phyloP scores from a whole-genome alignment of 2,888 invertebrate species.

The Octodonta nipae region DNA sequence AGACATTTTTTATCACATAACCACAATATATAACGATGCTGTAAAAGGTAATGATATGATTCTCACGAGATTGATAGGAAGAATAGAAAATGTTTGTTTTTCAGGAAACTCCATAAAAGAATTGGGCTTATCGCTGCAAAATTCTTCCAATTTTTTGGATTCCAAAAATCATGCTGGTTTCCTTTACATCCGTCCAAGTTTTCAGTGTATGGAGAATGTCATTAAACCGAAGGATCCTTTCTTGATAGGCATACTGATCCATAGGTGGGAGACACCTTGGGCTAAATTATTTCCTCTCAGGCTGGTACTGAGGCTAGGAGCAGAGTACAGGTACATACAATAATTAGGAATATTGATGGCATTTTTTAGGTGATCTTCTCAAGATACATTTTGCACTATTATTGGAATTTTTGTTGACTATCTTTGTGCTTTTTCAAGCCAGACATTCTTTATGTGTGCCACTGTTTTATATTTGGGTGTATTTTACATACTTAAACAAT shows the following conservation, averaged over 20 bases:
- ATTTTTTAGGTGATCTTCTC: not conserved
- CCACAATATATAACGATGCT: conserved; percentile 56
- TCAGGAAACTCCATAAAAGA: conserved; percentile 57
- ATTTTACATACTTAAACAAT: too few species aligned
- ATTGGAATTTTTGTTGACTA: conserved; percentile 2
- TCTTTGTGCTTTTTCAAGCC: too few species aligned
- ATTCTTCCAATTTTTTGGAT: conserved; percentile 47
- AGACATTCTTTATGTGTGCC: too few species aligned
- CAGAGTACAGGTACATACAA: conserved; percentile 49
- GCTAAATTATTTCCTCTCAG: conserved; percentile 67
- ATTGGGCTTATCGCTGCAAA: conserved; percentile 53
- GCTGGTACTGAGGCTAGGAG: conserved; percentile 64
- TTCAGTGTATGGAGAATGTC: conserved; percentile 68
- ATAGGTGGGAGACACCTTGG: conserved; percentile 67
- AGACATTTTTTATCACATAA: conserved; percentile 63
- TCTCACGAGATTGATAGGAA: too few species aligned
- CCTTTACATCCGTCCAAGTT: conserved; percentile 64
- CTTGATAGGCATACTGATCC: conserved; percentile 64
- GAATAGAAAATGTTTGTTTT: too few species aligned
- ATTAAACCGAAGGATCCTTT: conserved; percentile 60
- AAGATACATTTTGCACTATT: not conserved
- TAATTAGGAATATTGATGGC: not conserved
- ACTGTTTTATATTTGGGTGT: too few species aligned
- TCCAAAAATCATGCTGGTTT: conserved; percentile 68
- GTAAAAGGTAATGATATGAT: conserved; percentile 39